These are phyloP conservation scores for Oscarella lobularis DNA, from an alignment of 37 sponge, comb jelly and placozoan genomes.

Conservation along the genomic window DNA sequence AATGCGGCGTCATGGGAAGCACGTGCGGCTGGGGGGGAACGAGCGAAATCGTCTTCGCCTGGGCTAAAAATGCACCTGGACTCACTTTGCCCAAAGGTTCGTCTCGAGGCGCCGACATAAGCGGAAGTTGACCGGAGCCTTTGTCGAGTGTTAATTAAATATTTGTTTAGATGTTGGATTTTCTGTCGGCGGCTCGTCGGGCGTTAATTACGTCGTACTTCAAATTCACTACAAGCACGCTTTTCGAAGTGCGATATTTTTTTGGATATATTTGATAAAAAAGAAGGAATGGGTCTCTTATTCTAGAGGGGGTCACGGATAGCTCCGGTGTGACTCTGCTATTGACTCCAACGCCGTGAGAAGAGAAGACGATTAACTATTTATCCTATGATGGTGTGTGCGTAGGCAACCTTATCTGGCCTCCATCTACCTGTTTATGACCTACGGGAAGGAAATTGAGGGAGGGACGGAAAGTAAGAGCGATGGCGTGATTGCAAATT, in stretches of 20 bases:
- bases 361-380: neutral
- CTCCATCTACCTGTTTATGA: neutral
- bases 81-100: conserved; percentile 35
- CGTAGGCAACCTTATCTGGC: neutral
- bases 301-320: conserved; percentile 31
- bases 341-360: conserved; percentile 11
- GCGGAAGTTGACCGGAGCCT: too few species aligned
- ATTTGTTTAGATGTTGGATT: conserved; percentile 67
- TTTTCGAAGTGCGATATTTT: too few species aligned
- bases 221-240: conserved; percentile 66
- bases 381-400: neutral
- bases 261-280: too few species aligned
- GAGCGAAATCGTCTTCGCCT: conserved; percentile 33
- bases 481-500: neutral
- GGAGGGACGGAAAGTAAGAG: neutral
- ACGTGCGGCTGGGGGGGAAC: neutral
- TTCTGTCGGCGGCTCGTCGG: conserved; percentile 34
- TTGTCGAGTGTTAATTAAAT: too few species aligned
- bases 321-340: conserved; percentile 9
- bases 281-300: too few species aligned
- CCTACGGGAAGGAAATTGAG: too few species aligned
- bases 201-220: conserved; percentile 42
- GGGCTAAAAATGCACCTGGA: conserved; percentile 69
- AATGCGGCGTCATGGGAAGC: neutral
- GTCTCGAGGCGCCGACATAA: too few species aligned